Percentiles rank a stretch among this genome's conserved stretches.
These are phyloP conservation scores for Mesoclemmys tuberculata DNA, from an alignment of 2,113 vertebrate species.

Conservation along the genomic window DNA sequence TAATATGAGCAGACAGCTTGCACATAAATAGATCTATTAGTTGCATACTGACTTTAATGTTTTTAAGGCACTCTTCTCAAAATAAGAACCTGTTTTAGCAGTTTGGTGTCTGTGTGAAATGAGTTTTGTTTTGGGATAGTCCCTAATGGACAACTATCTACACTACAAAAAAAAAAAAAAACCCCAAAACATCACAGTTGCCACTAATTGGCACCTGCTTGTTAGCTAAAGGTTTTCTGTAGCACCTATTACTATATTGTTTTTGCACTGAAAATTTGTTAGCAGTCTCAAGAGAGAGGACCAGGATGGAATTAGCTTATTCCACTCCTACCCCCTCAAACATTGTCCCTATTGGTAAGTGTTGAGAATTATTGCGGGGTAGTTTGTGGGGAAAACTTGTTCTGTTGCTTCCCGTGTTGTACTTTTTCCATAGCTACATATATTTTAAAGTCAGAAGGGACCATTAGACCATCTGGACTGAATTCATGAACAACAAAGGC, in stretches of 20 bases:
- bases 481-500: slow-evolving; percentile 69
- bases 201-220: slow-evolving; percentile 27
- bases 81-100: not conserved
- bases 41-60: not conserved
- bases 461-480: slow-evolving; percentile 58
- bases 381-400: slow-evolving; percentile 54
- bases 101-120: not conserved
- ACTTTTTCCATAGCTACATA: slow-evolving; percentile 53
- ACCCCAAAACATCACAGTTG: not conserved
- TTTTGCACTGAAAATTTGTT: slow-evolving; percentile 9
- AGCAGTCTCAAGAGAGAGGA: slow-evolving; percentile 25
- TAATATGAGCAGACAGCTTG: not conserved
- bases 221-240: slow-evolving; percentile 19
- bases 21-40: not conserved
- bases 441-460: slow-evolving; percentile 68
- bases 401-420: slow-evolving; percentile 71
- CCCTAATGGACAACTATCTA: not conserved
- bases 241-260: slow-evolving; percentile 12
- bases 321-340: slow-evolving; percentile 58
- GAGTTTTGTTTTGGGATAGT: not conserved
- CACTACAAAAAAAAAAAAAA: not conserved
- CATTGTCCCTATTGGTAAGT: slow-evolving; percentile 66
- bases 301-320: slow-evolving; percentile 1
- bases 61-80: slow-evolving; percentile 2
- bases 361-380: slow-evolving; percentile 59